phyloP scores from a whole-genome alignment of 2,888 invertebrate species.

The Leptopterna dolabrata region DNA sequence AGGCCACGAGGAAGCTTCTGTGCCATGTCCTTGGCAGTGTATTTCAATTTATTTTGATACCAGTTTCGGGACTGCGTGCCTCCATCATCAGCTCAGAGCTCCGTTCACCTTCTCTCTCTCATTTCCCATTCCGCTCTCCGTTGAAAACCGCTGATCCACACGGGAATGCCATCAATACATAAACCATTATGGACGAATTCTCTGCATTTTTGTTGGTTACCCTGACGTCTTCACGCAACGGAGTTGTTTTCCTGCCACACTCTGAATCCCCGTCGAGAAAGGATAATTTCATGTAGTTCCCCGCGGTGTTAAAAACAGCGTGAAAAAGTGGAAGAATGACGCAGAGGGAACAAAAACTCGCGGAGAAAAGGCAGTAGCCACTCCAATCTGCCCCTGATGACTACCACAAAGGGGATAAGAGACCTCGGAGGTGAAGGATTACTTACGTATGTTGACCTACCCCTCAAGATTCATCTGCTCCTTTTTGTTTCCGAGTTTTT shows the following conservation, averaged over 20 bases:
- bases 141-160: too few relatives aligned
- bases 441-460: slow-evolving; percentile 43
- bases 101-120: too few relatives aligned
- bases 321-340: neutral
- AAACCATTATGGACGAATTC: too few relatives aligned
- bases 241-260: neutral
- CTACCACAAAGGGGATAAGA: slow-evolving; percentile 41
- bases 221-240: too few relatives aligned
- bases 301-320: neutral
- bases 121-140: too few relatives aligned
- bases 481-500: neutral
- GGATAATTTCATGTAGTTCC: neutral
- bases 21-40: too few relatives aligned
- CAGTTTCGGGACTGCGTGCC: too few relatives aligned
- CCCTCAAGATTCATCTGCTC: neutral
- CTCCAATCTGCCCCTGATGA: slow-evolving; percentile 39
- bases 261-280: neutral
- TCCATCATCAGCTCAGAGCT: too few relatives aligned
- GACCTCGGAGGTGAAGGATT: slow-evolving; percentile 31
- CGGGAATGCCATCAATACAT: too few relatives aligned
- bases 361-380: neutral
- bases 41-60: too few relatives aligned
- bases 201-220: too few relatives aligned
- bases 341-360: neutral
- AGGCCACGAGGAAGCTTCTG: too few relatives aligned